Base-by-base conservation (phyloP, 2,113 vertebrate species). In the Campylorhamphus procurvoides region DNA sequence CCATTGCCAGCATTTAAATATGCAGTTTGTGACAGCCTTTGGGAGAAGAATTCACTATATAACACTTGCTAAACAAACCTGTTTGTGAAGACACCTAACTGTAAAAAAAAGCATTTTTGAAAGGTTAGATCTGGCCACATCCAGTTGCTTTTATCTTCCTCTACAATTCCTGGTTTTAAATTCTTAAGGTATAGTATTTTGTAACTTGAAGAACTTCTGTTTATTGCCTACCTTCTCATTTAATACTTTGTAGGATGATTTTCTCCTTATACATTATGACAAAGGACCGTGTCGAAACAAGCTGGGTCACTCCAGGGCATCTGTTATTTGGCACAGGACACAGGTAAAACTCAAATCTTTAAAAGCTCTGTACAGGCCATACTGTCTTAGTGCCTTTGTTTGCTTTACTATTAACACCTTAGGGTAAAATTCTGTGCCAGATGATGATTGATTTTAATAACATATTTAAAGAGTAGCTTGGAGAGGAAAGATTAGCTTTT, bases 311-410 rank as follows among this genome's bases (percentile, higher is more conserved):
- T 99, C 99, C 97, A 98, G 99, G 94, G 99, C 99, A 0, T 99
- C 99, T 8, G 99, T 99, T 89, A 99, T 99, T 98, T 99, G 99
- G 99, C 99, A 99, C 98, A 99, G 99, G 98, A 99, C 99, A 56
- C 99, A 99, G 98, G 99, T 99, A 95, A 90, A 87, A 90, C 44
- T 75, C 33, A 64, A 33, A 52, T 28, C 20, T 85, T 60, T 59
- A n/a, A 72, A 82, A 84, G 23, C 23, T 74, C 18, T 49, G 13
- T 47, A 23, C 40, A 62, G 8, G 6, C 77, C 27, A 62, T 60
- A 1, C 22, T 85, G 23, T 68, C 46, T 14, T 11, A 58, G 31
- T 80, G 15, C 59, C 6, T 86, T 83, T n/a, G 25, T 87, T 86
- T 87, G 47, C 77, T 28, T 52, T 47, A 23, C 23, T 93, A 13